These are phyloP conservation scores for Bergia sp. DNA, from an alignment of 92 coral and sea anemone species.

Conservation along the genomic window DNA sequence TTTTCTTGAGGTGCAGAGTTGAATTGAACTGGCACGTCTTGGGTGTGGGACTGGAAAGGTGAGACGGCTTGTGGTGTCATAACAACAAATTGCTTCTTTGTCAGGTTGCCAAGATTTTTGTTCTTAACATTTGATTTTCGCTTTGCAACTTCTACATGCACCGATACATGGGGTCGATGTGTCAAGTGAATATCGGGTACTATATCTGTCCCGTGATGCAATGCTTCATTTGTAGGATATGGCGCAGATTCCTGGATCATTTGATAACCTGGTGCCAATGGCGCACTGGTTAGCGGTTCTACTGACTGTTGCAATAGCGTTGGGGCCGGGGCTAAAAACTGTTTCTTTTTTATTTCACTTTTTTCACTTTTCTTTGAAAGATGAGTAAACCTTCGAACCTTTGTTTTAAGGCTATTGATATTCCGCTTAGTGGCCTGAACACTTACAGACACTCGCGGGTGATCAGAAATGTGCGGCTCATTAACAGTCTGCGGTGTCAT, in stretches of 20 bases:
- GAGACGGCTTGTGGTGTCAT: not conserved
- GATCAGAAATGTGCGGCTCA: not conserved
- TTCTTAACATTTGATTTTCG: conserved; percentile 28
- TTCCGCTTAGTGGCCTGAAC: conserved; percentile 5
- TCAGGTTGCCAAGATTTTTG: not conserved
- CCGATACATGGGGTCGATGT: conserved; percentile 19
- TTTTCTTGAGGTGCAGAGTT: conserved; percentile 2
- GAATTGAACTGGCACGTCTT: not conserved
- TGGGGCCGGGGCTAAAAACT: conserved; percentile 2
- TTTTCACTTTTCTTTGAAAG: not conserved
- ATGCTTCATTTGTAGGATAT: not conserved
- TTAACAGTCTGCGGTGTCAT: not conserved
- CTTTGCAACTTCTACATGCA: conserved; percentile 19
- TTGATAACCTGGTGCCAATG: not conserved
- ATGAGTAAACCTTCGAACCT: not conserved
- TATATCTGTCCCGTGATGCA: not conserved
- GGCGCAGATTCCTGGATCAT: not conserved
- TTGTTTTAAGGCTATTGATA: not conserved
- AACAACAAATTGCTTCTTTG: conserved; percentile 14
- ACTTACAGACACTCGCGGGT: not conserved
- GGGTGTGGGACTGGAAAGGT: not conserved
- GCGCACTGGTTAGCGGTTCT: not conserved
- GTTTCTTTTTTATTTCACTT: conserved; percentile 25
- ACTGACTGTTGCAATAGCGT: not conserved
- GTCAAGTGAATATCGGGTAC: not conserved